Evolutionary conservation across 1,140 invertebrate genomes (phyloP).

Genomic region (Lysiphlebus fabarum): DNA sequence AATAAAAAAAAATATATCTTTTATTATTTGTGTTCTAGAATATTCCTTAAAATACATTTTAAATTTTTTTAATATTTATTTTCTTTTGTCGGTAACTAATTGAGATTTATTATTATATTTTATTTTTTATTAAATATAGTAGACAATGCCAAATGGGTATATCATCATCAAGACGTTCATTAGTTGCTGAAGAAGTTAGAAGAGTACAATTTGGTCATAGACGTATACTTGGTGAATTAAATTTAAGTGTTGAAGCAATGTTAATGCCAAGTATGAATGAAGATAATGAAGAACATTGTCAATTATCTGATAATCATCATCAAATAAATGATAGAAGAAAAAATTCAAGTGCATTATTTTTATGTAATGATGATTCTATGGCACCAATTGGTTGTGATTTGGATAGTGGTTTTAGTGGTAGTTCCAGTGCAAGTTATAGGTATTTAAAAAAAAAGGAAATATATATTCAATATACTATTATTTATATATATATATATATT

Average conservation of each 20-base stretch:
- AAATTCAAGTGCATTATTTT: background rate
- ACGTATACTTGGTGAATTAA: conserved; percentile 78
- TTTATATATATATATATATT: no score
- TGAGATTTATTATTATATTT: conserved; percentile 1
- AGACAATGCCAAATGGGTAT: conserved; percentile 47
- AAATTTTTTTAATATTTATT: conserved; percentile 8
- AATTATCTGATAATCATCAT: conserved; percentile 40
- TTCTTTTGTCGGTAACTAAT: no score
- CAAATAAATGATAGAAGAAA: conserved; percentile 60
- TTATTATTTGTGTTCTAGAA: no score
- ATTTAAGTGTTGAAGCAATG: conserved; percentile 84
- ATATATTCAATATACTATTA: no score
- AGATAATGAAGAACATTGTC: conserved; percentile 44
- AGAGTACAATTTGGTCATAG: conserved; percentile 74
- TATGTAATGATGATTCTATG: conserved; percentile 8
- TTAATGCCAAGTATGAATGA: conserved; percentile 66
- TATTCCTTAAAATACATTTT: background rate
- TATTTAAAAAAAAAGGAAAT: conserved; percentile 21
- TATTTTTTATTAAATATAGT: conserved; percentile 30
- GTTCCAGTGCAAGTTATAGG: conserved; percentile 73
- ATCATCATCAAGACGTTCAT: conserved; percentile 52
- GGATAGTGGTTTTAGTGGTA: conserved; percentile 77
- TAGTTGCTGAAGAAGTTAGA: conserved; percentile 77
- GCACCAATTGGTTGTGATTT: conserved; percentile 69
- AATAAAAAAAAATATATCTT: no score